Percentiles rank a stretch among this genome's conserved stretches.
phyloP scores from a whole-genome alignment of 2,888 invertebrate species.

The Hybos culiciformis region DNA sequence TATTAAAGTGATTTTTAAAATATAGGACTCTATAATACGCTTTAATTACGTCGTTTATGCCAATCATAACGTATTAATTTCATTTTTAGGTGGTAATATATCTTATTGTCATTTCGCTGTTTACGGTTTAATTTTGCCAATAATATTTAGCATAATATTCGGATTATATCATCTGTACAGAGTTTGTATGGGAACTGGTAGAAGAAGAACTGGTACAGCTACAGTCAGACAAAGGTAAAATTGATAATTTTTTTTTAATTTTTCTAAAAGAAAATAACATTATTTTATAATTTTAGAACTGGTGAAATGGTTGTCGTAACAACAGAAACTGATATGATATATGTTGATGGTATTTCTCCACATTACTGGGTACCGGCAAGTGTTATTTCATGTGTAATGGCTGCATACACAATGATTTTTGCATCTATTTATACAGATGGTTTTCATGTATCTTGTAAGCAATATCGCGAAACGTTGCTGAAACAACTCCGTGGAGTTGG shows the following conservation, averaged over 20 bases:
- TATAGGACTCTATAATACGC: too few relatives aligned
- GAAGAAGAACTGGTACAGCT: conserved; percentile 30
- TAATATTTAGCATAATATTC: conserved; percentile 49
- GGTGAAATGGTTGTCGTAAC: conserved; percentile 53
- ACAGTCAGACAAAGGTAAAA: conserved; percentile 32
- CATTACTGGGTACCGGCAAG: conserved; percentile 57
- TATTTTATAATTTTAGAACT: conserved; percentile 37
- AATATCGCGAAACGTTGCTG: conserved; percentile 54
- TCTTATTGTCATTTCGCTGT: conserved; percentile 54
- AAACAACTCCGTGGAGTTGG: conserved; percentile 37
- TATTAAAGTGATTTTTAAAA: too few relatives aligned
- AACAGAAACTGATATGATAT: conserved; percentile 44
- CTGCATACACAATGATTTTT: conserved; percentile 51
- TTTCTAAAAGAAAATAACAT: too few relatives aligned
- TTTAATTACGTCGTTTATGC: too few relatives aligned
- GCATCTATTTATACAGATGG: conserved; percentile 59
- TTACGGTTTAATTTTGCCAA: conserved; percentile 48
- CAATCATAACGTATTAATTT: too few relatives aligned
- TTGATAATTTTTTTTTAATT: background rate
- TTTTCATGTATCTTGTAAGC: conserved; percentile 58
- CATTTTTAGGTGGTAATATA: conserved; percentile 50
- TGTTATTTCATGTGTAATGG: conserved; percentile 46
- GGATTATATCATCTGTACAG: conserved; percentile 54
- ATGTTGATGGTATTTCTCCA: conserved; percentile 45
- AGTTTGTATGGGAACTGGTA: conserved; percentile 47